Base-by-base conservation (phyloP, 2,113 vertebrate species). In the Stictonetta naevosa region DNA sequence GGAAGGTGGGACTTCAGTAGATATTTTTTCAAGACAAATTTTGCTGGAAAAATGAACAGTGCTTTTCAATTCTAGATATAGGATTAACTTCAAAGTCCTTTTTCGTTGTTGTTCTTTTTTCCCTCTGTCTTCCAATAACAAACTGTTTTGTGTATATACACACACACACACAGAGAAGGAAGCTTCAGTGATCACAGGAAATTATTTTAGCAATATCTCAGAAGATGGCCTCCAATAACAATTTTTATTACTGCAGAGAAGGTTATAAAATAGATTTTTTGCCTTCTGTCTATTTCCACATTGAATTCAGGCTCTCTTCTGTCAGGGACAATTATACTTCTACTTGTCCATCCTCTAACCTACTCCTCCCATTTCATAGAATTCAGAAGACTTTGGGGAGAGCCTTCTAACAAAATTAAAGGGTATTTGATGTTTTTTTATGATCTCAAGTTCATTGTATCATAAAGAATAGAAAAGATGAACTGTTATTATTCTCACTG, bases 201-300 rank as follows among this genome's bases (percentile, higher is more conserved):
- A 91, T 89, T 82, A 83, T 91, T 92, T 95, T 67, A 90, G 53
- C 59, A 71, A 33, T 91, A 87, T 90, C 59, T 85, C 81, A 90
- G 91, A 81, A 82, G 71, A 84, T 95, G 68, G 73, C 44, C 85
- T 94, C 74, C 67, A 94, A 85, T 50, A 83, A 42, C 52, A 93
- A 36, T 74, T 91, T 94, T 89, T 85, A 93, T 87, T 94, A 74
- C 84, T 79, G 50, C 48, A 92, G 74, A 71, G 29, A 63, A 28
- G 50, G 19, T 34, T 76, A 38, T 79, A 73, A 92, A 91, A 82
- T 58, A 90, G 67, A 76, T 67, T 95, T 93, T 91, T 91, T 77
- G 19, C 72, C 48, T 93, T 76, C 15, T 80, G 63, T 62, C 59
- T 90, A 19, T 92, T 86, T 31, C 36, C 55, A 74, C 36, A 53